Conservation (phyloP, 2,113 vertebrate genomes). For the Trichechus manatus region DNA sequence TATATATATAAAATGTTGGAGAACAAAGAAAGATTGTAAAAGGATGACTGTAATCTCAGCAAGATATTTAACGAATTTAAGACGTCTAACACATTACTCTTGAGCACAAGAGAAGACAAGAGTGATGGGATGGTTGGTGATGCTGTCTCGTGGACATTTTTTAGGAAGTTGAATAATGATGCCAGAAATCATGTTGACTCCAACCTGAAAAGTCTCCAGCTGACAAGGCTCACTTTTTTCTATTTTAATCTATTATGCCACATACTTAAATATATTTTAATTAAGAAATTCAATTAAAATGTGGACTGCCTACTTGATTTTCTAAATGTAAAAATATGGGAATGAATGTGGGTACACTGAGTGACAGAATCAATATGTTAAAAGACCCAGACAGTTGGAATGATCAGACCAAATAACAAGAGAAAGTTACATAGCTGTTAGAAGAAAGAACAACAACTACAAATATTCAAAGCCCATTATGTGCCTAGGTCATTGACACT, state of each 20-base stretch:
- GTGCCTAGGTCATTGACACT: not conserved
- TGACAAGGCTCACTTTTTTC: not conserved
- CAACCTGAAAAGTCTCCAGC: not conserved
- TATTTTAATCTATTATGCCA: not conserved
- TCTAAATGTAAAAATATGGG: not conserved
- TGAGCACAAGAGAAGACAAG: conserved; percentile 12
- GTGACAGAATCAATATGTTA: not conserved
- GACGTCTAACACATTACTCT: not conserved
- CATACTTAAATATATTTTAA: conserved; percentile 8
- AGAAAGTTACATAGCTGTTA: not conserved
- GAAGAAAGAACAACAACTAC: not conserved
- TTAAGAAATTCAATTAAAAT: conserved; percentile 47
- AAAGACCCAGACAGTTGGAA: not conserved
- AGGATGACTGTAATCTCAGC: not conserved
- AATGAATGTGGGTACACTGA: not conserved
- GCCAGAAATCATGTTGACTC: not conserved
- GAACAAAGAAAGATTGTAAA: conserved; percentile 10
- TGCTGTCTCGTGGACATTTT: not conserved
- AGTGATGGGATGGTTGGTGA: not conserved
- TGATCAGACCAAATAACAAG: not conserved
- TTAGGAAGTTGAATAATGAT: not conserved
- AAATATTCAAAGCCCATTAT: not conserved
- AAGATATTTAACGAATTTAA: conserved; percentile 24
- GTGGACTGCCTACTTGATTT: not conserved
- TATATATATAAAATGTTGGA: not conserved